phyloP scores from a whole-genome alignment of 2,113 vertebrate species.

The Willisornis vidua region DNA sequence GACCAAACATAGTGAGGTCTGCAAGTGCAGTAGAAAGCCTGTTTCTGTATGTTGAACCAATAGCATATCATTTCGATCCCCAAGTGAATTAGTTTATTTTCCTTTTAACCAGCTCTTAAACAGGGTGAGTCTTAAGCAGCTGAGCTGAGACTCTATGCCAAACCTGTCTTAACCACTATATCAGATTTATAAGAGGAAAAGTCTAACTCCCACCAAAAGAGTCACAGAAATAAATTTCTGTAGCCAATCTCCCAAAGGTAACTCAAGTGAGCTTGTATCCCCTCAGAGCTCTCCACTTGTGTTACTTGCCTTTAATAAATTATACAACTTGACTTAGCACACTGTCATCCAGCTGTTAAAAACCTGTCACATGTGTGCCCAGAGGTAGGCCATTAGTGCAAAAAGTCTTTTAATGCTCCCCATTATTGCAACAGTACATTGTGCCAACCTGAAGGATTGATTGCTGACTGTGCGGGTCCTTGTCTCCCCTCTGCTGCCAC shows the following conservation, averaged over 20 bases:
- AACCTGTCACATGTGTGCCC: background rate
- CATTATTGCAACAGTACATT: background rate
- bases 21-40: background rate
- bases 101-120: background rate
- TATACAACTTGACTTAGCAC: background rate
- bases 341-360: background rate
- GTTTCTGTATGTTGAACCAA: background rate
- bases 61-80: background rate
- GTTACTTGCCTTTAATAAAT: background rate
- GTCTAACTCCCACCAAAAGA: background rate
- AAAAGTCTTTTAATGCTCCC: background rate
- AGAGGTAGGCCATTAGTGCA: background rate
- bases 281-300: background rate
- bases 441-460: background rate
- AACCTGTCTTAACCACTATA: background rate
- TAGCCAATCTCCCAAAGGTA: background rate
- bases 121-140: background rate
- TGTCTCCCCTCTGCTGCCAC: background rate
- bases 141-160: background rate
- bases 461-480: background rate
- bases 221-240: background rate
- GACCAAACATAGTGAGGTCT: background rate
- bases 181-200: background rate
- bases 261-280: background rate
- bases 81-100: background rate